phyloP scores from a whole-genome alignment of 2,797 vertebrate species.

The Pristis pectinata region DNA sequence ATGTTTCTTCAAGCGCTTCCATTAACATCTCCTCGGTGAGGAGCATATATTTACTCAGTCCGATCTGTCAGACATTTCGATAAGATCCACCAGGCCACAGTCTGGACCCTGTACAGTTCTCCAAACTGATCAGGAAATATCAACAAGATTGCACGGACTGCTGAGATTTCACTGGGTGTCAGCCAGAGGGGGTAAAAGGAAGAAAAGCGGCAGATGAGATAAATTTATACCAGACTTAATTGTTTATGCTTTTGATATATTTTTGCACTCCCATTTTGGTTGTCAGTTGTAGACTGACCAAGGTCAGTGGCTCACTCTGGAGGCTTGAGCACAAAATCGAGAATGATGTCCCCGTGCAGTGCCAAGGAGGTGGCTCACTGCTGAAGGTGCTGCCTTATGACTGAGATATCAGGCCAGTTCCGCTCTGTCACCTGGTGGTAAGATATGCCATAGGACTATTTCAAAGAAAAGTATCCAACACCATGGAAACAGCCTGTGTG shows the following conservation, averaged over 20 bases:
- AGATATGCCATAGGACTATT: not conserved
- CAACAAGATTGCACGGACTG: not conserved
- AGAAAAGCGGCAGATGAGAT: not conserved
- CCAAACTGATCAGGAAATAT: not conserved
- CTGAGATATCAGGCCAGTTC: not conserved
- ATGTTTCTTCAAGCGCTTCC: not conserved
- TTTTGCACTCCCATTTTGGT: not conserved
- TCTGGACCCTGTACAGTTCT: not conserved
- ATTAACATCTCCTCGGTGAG: not conserved
- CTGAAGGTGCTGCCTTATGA: not conserved
- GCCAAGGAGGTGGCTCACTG: not conserved
- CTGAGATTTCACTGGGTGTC: not conserved
- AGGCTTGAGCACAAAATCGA: not conserved
- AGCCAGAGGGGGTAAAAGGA: not conserved
- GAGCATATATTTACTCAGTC: not conserved
- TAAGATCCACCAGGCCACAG: not conserved
- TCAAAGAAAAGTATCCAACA: not conserved
- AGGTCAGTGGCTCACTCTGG: not conserved
- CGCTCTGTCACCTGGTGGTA: not conserved
- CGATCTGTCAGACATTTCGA: not conserved
- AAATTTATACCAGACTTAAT: not conserved
- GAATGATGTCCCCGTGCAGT: not conserved
- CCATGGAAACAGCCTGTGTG: no score
- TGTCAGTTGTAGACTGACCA: not conserved
- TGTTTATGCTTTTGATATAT: not conserved